Evolutionary conservation across 2,888 invertebrate species (phyloP), one percentile per base, ranked within the genome.

Genomic region (Endomychus coccineus): DNA sequence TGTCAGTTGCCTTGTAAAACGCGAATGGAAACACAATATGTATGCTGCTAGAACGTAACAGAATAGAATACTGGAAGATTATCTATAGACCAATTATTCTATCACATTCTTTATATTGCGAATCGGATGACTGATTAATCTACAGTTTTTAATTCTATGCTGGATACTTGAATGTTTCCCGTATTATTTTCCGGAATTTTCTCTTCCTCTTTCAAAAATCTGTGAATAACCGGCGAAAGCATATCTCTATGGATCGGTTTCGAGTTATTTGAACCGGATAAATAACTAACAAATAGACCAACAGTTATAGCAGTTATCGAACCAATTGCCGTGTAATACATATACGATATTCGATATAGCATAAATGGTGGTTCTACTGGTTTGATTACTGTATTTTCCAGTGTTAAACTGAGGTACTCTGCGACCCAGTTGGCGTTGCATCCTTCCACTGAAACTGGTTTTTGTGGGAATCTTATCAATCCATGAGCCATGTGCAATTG

Each of bases 261-360:
- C 2, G 75, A 73, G 52, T 75, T 72, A 45, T 77, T 77, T 3
- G 72, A 69, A 5, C 75, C 75, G 1, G 81, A 81, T 49, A 79
- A 69, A 62, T 75, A 78, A 12, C 84, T 83, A 16, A 83, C 78
- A 16, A 78, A 50, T 11, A 79, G 60, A 0, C 85, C 86, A 4
- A 82, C 70, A 2, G 72, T 38, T 27, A 83, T 70, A 7, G 78
- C 78, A 1, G 77, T 77, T 0, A 75, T 46, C 54, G 79, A 75
- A 4, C 85, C 85, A n/a, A 83, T 69, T 42, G 78, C 68, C 1
- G 83, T 81, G 63, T 84, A 86, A 69, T 83, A 85, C 61, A 84
- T 71, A 62, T 86, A 87, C 9, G 84, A 84, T 55, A 86, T 60
- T 48, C 76, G 68, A 59, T 80, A 85, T 39, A 83, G 57, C 50